Percentiles rank a stretch among this genome's conserved stretches.
Conservation (phyloP, 1,140 invertebrate genomes). For the Nymphalis io region DNA sequence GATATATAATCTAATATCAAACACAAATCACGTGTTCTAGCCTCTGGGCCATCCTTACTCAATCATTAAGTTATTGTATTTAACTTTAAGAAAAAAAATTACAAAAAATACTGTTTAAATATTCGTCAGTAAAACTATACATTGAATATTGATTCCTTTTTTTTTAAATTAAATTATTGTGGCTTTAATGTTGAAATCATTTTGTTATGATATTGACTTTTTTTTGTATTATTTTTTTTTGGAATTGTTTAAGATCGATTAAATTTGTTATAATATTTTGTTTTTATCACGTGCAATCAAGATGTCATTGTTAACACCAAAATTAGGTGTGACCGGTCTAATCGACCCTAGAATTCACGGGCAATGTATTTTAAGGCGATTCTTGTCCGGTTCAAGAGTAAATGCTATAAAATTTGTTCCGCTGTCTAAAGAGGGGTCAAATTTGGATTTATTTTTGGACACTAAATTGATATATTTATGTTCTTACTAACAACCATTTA, state of each 20-base stretch:
- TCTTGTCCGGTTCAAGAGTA: slow-evolving; percentile 59
- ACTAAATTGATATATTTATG: slow-evolving; percentile 56
- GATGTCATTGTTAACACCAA: slow-evolving; percentile 50
- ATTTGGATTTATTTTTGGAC: slow-evolving; percentile 53
- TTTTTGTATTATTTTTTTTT: not conserved
- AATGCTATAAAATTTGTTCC: slow-evolving; percentile 73
- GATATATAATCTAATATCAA: too few species aligned
- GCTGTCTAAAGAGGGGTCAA: slow-evolving; percentile 61
- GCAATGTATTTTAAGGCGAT: slow-evolving; percentile 69
- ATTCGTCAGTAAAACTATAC: too few species aligned
- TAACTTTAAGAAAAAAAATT: too few species aligned
- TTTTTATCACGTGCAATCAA: not conserved
- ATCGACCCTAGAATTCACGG: slow-evolving; percentile 69
- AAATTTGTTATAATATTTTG: not conserved
- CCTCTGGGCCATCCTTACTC: too few species aligned
- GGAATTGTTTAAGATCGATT: not conserved
- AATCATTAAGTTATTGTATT: too few species aligned
- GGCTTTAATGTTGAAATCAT: too few species aligned
- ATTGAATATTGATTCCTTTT: too few species aligned
- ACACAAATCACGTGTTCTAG: too few species aligned
- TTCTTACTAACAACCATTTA: slow-evolving; percentile 6
- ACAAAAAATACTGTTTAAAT: too few species aligned
- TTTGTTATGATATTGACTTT: not conserved
- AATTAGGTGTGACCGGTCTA: slow-evolving; percentile 64
- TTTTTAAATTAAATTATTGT: too few species aligned